phyloP scores from a whole-genome alignment of 2,113 vertebrate species.

The Siphamia tubifer region DNA sequence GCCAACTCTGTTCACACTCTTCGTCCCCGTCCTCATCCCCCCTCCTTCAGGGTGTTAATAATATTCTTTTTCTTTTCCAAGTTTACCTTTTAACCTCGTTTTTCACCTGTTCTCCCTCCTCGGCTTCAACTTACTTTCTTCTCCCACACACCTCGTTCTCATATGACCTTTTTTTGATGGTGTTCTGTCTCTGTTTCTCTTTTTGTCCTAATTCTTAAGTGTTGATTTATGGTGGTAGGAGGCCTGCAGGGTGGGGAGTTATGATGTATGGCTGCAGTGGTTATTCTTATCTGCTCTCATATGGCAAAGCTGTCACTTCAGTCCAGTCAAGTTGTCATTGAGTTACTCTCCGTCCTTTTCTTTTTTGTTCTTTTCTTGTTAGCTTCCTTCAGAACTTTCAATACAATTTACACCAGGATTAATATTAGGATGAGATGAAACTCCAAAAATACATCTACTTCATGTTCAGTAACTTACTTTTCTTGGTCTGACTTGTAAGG shows the following conservation, averaged over 20 bases:
- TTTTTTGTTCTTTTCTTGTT: conserved; percentile 20
- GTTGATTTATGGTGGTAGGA: conserved; percentile 67
- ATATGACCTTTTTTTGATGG: background rate
- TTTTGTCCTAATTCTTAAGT: conserved; percentile 30
- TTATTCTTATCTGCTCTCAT: conserved; percentile 77
- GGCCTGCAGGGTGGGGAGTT: conserved; percentile 31
- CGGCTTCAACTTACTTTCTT: background rate
- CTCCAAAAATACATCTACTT: background rate
- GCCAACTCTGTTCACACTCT: conserved; percentile 20
- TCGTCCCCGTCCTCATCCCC: background rate
- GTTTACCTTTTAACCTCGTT: conserved; percentile 10
- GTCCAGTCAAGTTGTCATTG: conserved; percentile 40
- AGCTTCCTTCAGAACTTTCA: background rate
- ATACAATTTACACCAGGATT: background rate
- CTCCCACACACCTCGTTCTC: background rate
- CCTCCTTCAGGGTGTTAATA: background rate
- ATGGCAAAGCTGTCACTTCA: conserved; percentile 62
- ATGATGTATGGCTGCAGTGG: conserved; percentile 64
- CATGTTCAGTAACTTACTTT: no score
- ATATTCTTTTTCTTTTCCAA: conserved; percentile 4
- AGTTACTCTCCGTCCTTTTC: conserved; percentile 23
- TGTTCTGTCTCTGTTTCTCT: background rate
- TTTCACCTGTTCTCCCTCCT: conserved; percentile 1
- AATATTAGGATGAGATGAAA: background rate
- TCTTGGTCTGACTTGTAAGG: no score